Conservation (phyloP, 2,113 vertebrate species). For the Isurus oxyrinchus region DNA sequence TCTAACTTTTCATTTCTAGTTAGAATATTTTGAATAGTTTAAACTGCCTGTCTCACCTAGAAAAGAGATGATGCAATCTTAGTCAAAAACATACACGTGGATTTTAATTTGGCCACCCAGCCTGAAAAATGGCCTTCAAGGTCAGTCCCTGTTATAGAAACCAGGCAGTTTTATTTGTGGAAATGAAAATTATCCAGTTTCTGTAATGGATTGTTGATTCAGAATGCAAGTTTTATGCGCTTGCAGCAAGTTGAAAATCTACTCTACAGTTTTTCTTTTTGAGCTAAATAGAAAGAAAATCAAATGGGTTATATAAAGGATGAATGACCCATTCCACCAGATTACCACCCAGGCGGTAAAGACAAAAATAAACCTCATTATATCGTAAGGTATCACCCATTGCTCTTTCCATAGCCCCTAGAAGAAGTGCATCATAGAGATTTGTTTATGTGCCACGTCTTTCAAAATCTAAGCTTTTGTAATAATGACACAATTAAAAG, state of each 20-base stretch:
- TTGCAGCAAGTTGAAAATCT: neutral
- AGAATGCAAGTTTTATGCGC: neutral
- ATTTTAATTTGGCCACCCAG: neutral
- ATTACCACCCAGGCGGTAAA: neutral
- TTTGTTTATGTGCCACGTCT: neutral
- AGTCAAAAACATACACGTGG: neutral
- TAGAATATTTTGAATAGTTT: neutral
- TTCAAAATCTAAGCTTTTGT: neutral
- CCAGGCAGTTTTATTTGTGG: too few relatives aligned
- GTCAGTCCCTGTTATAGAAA: neutral
- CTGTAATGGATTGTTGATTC: neutral
- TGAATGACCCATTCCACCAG: neutral
- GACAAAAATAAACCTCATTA: neutral
- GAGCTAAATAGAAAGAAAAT: neutral
- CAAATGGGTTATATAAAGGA: neutral
- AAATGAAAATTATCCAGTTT: neutral
- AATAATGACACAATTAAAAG: neutral
- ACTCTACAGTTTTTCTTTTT: neutral
- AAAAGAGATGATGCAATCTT: neutral
- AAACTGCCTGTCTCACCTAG: neutral
- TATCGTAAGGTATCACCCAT: neutral
- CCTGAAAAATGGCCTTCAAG: neutral
- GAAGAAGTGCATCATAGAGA: neutral
- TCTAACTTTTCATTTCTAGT: neutral
- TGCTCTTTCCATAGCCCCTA: neutral